A percentile compares a stretch with the other conserved stretches of the same genome.
Conservation (phyloP, 2,888 invertebrate species). For the Geotrupes spiniger region DNA sequence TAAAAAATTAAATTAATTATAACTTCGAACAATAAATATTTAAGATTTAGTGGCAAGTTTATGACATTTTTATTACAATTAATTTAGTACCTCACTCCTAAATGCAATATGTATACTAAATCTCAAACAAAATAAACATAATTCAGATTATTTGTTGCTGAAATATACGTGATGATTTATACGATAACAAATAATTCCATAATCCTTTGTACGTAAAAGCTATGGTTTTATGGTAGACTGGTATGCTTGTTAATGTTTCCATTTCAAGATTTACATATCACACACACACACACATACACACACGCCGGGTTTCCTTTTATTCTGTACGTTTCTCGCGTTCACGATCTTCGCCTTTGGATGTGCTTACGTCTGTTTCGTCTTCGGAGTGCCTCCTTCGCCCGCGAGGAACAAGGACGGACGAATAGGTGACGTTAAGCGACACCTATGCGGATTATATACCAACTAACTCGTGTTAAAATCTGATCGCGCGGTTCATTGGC, state of each 20-base stretch:
- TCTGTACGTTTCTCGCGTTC: slow-evolving; percentile 27
- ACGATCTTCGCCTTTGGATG: neutral
- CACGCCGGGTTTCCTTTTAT: neutral
- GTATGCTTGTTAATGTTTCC: slow-evolving; percentile 1
- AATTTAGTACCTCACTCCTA: too few species aligned
- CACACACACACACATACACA: neutral
- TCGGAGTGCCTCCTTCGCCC: slow-evolving; percentile 21
- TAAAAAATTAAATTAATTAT: too few species aligned
- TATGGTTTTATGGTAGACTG: too few species aligned
- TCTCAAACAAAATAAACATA: too few species aligned
- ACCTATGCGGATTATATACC: slow-evolving; percentile 28
- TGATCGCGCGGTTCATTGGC: slow-evolving; percentile 48
- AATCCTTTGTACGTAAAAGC: too few species aligned
- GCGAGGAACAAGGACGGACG: slow-evolving; percentile 4
- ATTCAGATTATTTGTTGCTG: too few species aligned
- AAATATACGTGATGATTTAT: too few species aligned
- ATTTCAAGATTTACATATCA: slow-evolving; percentile 6
- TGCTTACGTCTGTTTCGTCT: slow-evolving; percentile 34
- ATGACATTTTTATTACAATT: too few species aligned
- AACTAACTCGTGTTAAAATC: slow-evolving; percentile 43
- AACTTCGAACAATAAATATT: too few species aligned
- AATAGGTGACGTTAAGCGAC: slow-evolving; percentile 1
- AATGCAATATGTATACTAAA: too few species aligned
- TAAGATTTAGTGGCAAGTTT: too few species aligned
- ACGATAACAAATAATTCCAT: too few species aligned